Conservation (phyloP, 37 sponge, comb jelly and placozoan genomes). For the Halisarca cf. caerulea region DNA sequence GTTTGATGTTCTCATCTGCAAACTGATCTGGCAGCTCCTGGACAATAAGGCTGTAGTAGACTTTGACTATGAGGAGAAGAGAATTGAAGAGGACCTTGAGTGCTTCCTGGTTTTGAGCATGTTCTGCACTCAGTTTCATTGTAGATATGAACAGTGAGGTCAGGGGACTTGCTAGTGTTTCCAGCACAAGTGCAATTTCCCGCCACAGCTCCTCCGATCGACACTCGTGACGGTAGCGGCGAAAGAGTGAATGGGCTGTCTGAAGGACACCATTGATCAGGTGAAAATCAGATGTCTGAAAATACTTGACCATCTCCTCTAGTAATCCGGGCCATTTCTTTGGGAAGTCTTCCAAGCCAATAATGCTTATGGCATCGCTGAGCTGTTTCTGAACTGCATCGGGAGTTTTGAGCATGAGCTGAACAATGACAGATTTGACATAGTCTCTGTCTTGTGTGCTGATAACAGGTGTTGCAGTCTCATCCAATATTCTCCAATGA, state of each 20-base stretch:
- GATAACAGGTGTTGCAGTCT: constrained; percentile 49
- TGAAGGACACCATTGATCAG: constrained; percentile 95
- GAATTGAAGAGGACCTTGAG: constrained; percentile 92
- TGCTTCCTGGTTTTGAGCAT: constrained; percentile 62
- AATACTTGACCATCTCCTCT: constrained; percentile 89
- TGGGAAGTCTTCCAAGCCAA: constrained; percentile 97
- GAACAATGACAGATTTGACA: constrained; percentile 88
- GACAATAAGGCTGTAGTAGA: constrained; percentile 83
- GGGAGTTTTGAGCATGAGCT: constrained; percentile 93
- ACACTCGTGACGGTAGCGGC: constrained; percentile 94
- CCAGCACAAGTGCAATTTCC: constrained; percentile 95
- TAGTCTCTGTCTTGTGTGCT: constrained; percentile 45
- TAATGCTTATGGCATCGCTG: constrained; percentile 96
- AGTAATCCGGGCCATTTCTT: constrained; percentile 90
- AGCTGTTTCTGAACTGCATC: constrained; percentile 93
- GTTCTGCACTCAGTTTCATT: constrained; percentile 75
- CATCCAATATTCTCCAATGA: constrained; percentile 84
- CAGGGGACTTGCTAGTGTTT: constrained; percentile 80
- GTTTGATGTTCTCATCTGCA: constrained; percentile 90
- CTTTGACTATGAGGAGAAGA: constrained; percentile 87
- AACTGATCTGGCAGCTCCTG: constrained; percentile 99
- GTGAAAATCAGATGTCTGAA: constrained; percentile 87
- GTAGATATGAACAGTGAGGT: constrained; percentile 80
- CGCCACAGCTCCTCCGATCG: constrained; percentile 89
- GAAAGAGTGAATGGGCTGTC: constrained; percentile 98